Conservation (phyloP, 2,797 vertebrate species). For the Epinephelus malabaricus region DNA sequence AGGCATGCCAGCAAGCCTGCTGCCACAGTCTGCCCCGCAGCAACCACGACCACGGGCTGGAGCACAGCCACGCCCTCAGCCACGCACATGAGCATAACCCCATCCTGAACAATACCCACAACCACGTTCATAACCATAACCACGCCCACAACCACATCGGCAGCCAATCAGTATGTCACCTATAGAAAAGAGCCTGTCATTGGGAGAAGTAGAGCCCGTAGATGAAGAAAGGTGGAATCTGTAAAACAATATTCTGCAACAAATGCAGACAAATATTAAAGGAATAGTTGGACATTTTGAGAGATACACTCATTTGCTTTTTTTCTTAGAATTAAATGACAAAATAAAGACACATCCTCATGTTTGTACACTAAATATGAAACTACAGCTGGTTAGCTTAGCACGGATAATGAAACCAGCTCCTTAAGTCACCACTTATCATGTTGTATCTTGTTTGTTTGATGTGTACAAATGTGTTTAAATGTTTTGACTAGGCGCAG, state of each 20-base stretch:
- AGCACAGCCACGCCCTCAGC: conserved; percentile 59
- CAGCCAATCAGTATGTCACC: conserved; percentile 77
- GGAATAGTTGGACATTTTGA: conserved; percentile 3
- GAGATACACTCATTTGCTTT: not conserved
- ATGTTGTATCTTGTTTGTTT: not conserved
- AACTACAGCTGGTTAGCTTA: not conserved
- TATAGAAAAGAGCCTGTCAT: not conserved
- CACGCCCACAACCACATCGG: conserved; percentile 68
- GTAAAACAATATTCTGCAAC: conserved; percentile 40
- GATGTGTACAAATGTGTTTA: not conserved
- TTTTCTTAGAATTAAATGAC: not conserved
- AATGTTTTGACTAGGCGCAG: not conserved
- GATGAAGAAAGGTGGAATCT: conserved; percentile 71
- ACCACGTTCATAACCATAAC: conserved; percentile 66
- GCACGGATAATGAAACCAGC: not conserved
- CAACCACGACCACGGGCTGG: conserved; percentile 65
- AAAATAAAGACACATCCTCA: not conserved
- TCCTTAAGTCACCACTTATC: no score
- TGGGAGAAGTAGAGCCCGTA: conserved; percentile 12
- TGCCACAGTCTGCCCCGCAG: conserved; percentile 69
- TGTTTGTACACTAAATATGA: not conserved
- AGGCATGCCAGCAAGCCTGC: conserved; percentile 73
- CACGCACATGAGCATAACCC: conserved; percentile 67
- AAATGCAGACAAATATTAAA: conserved; percentile 8
- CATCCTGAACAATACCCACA: conserved; percentile 75